phyloP scores from a whole-genome alignment of 2,113 vertebrate genomes.

The Agelaius tricolor region DNA sequence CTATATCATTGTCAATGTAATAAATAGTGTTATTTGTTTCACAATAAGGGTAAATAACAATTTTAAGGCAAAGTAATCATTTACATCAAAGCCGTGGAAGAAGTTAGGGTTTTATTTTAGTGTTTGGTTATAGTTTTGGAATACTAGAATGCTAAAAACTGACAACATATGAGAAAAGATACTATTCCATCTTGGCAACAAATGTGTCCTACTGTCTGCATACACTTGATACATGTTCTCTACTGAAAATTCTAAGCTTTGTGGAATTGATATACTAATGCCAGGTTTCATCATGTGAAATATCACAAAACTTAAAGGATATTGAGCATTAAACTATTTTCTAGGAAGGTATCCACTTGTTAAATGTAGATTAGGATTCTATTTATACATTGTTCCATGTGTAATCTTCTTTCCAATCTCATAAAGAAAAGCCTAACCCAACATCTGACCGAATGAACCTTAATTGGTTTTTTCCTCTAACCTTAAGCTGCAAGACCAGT shows the following conservation, averaged over 20 bases:
- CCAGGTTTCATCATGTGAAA: background rate
- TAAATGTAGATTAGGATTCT: constrained; percentile 44
- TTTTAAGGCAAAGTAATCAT: background rate
- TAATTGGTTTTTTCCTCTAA: constrained; percentile 52
- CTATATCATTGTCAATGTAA: background rate
- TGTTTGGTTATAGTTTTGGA: background rate
- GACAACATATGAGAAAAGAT: background rate
- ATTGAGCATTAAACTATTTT: background rate
- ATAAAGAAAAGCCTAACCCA: constrained; percentile 63
- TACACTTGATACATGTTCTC: rapidly evolving
- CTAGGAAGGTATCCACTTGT: background rate
- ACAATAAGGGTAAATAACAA: background rate
- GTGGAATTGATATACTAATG: background rate
- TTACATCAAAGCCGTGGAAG: background rate
- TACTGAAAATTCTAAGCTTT: background rate
- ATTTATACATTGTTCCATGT: constrained; percentile 22
- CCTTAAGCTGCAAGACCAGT: constrained; percentile 61
- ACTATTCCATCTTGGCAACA: background rate
- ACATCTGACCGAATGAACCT: constrained; percentile 62
- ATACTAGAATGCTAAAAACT: background rate
- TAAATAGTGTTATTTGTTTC: background rate
- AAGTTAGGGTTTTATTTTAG: background rate
- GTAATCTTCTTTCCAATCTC: constrained; percentile 60
- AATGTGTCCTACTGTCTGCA: background rate
- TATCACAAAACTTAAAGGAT: background rate